Conservation (phyloP, 2,888 invertebrate genomes). For the Limnephilus auricula region DNA sequence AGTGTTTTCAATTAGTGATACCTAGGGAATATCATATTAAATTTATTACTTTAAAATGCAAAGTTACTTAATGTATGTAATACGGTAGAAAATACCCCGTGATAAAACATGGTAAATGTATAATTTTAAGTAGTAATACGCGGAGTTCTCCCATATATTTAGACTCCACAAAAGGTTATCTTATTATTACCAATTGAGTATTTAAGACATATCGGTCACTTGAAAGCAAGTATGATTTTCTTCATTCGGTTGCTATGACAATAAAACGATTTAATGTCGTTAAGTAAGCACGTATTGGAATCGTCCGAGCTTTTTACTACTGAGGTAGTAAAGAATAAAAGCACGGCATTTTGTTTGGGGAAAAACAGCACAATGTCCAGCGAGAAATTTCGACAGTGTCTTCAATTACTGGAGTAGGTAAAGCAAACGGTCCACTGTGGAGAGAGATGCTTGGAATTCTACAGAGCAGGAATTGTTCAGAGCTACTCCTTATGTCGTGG, state of each 20-base stretch:
- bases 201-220: background rate
- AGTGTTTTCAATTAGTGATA: too few species aligned
- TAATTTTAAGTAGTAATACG: too few species aligned
- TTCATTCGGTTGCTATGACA: background rate
- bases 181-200: background rate
- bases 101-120: background rate
- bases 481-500: background rate
- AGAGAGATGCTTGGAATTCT: conserved; percentile 25
- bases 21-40: too few species aligned
- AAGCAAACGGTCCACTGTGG: conserved; percentile 7
- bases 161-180: background rate
- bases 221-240: background rate
- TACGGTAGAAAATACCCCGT: background rate
- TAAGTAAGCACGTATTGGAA: background rate
- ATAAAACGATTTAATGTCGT: background rate
- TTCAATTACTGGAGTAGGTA: conserved; percentile 15
- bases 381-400: conserved; percentile 19
- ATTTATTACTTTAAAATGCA: too few species aligned
- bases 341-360: background rate
- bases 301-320: background rate
- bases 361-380: background rate
- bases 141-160: background rate
- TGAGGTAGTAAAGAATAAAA: background rate
- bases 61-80: background rate
- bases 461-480: conserved; percentile 27